Evolutionary conservation across 2,888 invertebrate species (phyloP), one percentile per base, ranked within the genome.

Genomic region (Neoscelio sp.): DNA sequence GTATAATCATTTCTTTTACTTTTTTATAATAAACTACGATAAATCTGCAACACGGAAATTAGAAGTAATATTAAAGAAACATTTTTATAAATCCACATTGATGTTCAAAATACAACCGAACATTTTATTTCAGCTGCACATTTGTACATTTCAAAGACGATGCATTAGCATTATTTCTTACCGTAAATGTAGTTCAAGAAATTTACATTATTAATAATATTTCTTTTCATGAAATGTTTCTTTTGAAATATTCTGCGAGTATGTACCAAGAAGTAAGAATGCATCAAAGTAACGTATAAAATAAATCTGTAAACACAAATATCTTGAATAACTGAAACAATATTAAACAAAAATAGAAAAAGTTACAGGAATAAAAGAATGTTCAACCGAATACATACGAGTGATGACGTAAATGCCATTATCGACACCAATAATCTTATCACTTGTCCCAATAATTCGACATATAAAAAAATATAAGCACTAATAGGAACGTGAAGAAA

Each of bases 171-270:
- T 48, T 62, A 62, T 46, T 62, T 62, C 46, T 62, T 46, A 33
- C 46, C 33, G 35, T 38, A 48, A 48, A 64, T 48, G 15, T 48
- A 38, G 17, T 20, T 35, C 48, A 38, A 64, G 30, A 17, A 48
- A 48, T 38, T 28, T 65, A 26, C 64, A 64, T 64, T 64, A 50
- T 64, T 50, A 64, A 64, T 50, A 65, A 52, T 38, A 64, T 64
- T 52, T 65, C 42, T 40, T 54, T 50, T 42, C 18, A 28, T 13
- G 54, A 54, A 67, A 42, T 44, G 52, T 33, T 54, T 44, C 54
- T 52, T 52, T 67, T 44, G 54, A 67, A 67, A 67, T 67, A 33
- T 67, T 42, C 28, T 33, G 50, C 28, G 30, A 28, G 50, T 40
- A 52, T 52, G 50, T 67, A 54, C 65, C 20, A 20, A 42, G 44